Percentiles rank a stretch among this genome's conserved stretches.
Conservation (phyloP, 2,888 invertebrate species). For the Agrilus mali region DNA sequence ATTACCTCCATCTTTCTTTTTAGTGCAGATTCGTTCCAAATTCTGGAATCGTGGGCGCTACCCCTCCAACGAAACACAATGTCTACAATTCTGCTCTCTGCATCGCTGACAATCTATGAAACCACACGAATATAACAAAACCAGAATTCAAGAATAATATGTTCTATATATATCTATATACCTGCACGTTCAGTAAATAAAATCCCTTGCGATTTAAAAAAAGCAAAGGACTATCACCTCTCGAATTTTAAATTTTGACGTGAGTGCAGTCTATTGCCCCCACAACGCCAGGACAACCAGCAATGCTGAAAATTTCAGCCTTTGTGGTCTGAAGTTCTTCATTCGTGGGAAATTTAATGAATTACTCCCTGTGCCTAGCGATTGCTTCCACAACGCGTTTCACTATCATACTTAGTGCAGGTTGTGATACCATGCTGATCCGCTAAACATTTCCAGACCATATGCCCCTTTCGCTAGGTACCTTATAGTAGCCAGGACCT, state of each 20-base stretch:
- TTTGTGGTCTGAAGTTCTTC: background rate
- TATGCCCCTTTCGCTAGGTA: too few relatives aligned
- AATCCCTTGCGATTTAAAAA: background rate
- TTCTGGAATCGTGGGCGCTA: too few relatives aligned
- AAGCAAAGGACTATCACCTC: background rate
- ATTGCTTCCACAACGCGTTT: too few relatives aligned
- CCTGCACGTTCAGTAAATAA: background rate
- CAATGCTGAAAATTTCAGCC: background rate
- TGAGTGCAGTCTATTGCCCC: slow-evolving; percentile 1
- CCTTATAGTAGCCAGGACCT: too few relatives aligned
- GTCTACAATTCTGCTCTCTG: too few relatives aligned
- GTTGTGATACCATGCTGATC: background rate
- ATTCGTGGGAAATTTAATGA: background rate
- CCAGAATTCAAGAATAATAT: too few relatives aligned
- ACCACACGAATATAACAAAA: too few relatives aligned
- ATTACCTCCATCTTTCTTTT: too few relatives aligned
- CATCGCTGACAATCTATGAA: background rate
- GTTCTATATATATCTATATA: too few relatives aligned
- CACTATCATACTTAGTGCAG: background rate
- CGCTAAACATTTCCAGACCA: background rate
- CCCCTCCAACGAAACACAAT: too few relatives aligned
- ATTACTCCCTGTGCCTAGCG: background rate
- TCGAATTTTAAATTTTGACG: background rate
- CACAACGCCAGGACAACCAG: too few relatives aligned
- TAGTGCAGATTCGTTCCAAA: too few relatives aligned